phyloP scores from a whole-genome alignment of 2,888 invertebrate species.

The Isoperla grammatica region DNA sequence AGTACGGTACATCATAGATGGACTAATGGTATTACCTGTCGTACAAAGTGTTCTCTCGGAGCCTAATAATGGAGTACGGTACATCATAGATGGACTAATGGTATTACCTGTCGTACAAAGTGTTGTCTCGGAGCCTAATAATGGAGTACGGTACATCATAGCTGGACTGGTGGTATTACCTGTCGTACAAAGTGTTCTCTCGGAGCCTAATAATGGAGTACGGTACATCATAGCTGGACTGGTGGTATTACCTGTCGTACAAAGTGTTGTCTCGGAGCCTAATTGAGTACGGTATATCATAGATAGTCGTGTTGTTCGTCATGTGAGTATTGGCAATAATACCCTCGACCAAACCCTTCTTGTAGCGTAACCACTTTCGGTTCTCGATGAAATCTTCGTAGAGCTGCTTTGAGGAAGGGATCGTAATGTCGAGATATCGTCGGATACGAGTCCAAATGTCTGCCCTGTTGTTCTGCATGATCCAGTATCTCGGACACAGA shows the following conservation, averaged over 20 bases:
- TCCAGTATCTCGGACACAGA: conserved; percentile 63
- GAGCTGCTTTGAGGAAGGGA: conserved; percentile 53
- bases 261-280: conserved; percentile 43
- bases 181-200: too few species aligned
- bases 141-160: too few species aligned
- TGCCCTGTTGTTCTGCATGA: conserved; percentile 58
- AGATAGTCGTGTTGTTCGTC: conserved; percentile 52
- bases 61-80: too few species aligned
- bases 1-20: too few species aligned
- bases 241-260: conserved; percentile 5
- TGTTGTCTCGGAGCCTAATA: too few species aligned
- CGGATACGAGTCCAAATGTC: conserved; percentile 60
- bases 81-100: too few species aligned
- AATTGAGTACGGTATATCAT: conserved; percentile 61
- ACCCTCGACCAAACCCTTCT: conserved; percentile 48
- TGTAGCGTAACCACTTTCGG: conserved; percentile 53
- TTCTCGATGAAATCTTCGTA: conserved; percentile 51
- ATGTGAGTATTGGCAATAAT: conserved; percentile 48
- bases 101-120: too few species aligned
- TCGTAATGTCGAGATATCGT: conserved; percentile 54
- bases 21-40: too few species aligned
- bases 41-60: too few species aligned
- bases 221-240: too few species aligned
- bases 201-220: too few species aligned
- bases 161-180: too few species aligned